Evolutionary conservation across 2,797 vertebrate species (phyloP), one percentile per base, ranked within the genome.

Genomic region (Florisuga fusca): DNA sequence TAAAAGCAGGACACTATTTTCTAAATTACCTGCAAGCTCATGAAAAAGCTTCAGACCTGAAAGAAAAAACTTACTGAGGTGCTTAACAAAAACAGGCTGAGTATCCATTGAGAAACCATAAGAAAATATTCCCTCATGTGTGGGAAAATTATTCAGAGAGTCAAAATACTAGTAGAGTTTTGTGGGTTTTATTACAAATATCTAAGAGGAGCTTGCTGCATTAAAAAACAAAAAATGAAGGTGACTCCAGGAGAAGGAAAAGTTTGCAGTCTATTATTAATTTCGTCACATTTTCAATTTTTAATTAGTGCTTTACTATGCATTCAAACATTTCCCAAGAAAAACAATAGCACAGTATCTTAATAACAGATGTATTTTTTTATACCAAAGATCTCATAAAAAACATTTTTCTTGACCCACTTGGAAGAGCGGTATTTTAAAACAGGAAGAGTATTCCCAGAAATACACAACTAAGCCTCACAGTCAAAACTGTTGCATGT

Each of bases 1-100:
- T 96, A 96, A 97, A 97, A 96, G 76, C 21, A 55, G 68, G 90
- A 33, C 29, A 63, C 61, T 82, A 16, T 94, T 97, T 96, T 93
- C 95, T 77, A 96, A 97, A 91, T 90, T 93, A 94, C 74, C 92
- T 95, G 82, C 74, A 90, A 95, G 63, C 25, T 84, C 45, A 59
- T 85, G 86, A 93, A 95, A 92, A 95, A 61, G 12, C 74, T 73
- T 90, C 23, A 29, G 46, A 93, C 93, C 94, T 90, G 50, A 90
- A 96, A 96, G 90, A 87, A 93, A 93, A 96, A 84, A 29, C 75
- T 88, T 84, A 72, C 57, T 6, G 64, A 87, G 58, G 46, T 93
- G 74, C 80, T 34, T 82, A 94, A 86, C 74, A 29, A 95, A 91
- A 96, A 83, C 25, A 53, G 67, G 38, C 63, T 83, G 48, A 86